Percentiles rank a stretch among this genome's conserved stretches.
phyloP scores from a whole-genome alignment of 1,140 invertebrate species.

The Whitmania pigra region DNA sequence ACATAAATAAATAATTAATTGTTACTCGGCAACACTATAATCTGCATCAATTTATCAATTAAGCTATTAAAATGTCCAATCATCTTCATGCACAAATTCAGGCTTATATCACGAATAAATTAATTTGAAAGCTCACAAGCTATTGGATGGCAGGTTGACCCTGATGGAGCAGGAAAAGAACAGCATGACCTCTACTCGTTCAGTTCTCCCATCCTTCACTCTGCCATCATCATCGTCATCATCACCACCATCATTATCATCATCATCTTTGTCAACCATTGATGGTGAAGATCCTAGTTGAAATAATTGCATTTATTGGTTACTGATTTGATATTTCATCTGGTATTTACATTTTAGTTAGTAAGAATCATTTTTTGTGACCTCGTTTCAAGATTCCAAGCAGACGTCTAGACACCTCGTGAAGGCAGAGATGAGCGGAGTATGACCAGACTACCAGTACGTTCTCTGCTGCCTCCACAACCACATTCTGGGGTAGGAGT shows the following conservation, averaged over 20 bases:
- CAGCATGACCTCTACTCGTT: too few species aligned
- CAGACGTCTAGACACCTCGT: background rate
- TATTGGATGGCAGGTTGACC: slow-evolving; percentile 29
- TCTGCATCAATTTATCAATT: too few species aligned
- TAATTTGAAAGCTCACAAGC: slow-evolving; percentile 29
- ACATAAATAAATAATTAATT: too few species aligned
- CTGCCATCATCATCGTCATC: too few species aligned
- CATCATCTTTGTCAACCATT: too few species aligned
- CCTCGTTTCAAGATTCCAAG: background rate
- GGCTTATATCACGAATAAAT: too few species aligned
- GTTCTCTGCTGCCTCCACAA: background rate
- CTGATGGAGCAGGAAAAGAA: slow-evolving; percentile 25
- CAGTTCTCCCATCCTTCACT: too few species aligned
- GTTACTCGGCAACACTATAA: too few species aligned
- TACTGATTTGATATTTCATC: background rate
- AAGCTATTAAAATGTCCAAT: too few species aligned
- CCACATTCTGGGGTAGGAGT: background rate
- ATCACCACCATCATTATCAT: too few species aligned
- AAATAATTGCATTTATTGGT: background rate
- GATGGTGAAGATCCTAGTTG: too few species aligned
- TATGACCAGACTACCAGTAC: background rate
- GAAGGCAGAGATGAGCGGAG: background rate
- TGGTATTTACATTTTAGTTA: background rate
- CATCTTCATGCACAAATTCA: too few species aligned
- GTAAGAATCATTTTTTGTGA: background rate